phyloP scores from a whole-genome alignment of 2,888 invertebrate genomes.

The Pemphredon lugubris region DNA sequence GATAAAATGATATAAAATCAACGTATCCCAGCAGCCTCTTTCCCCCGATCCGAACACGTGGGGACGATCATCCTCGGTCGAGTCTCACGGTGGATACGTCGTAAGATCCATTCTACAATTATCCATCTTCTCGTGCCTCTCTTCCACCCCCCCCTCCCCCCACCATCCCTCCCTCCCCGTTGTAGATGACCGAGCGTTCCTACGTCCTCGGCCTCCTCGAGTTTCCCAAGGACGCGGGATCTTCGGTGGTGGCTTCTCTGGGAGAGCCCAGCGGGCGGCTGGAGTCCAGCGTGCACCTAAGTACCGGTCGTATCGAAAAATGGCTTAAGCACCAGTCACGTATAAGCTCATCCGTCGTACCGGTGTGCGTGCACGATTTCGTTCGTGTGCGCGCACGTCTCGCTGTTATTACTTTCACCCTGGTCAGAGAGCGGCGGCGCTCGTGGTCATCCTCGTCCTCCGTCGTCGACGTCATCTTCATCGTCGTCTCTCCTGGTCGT shows the following conservation, averaged over 20 bases:
- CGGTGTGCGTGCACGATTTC: slow-evolving; percentile 42
- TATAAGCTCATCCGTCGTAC: slow-evolving; percentile 57
- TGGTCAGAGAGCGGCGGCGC: slow-evolving; percentile 31
- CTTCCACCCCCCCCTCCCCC: no score
- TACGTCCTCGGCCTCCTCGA: slow-evolving; percentile 60
- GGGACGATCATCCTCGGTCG: slow-evolving; percentile 28
- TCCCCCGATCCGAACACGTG: no score
- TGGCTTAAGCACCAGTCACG: slow-evolving; percentile 75
- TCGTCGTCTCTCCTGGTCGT: neutral
- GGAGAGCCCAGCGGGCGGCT: slow-evolving; percentile 62
- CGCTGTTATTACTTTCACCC: slow-evolving; percentile 77
- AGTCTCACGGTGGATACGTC: slow-evolving; percentile 33
- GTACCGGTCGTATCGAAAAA: slow-evolving; percentile 71
- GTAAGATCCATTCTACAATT: slow-evolving; percentile 51
- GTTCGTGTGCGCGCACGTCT: slow-evolving; percentile 63
- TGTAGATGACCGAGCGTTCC: slow-evolving; percentile 25
- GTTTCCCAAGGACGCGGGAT: slow-evolving; percentile 63
- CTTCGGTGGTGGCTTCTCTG: slow-evolving; percentile 59
- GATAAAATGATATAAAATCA: no score
- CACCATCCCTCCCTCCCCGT: slow-evolving; percentile 17
- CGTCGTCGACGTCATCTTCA: slow-evolving; percentile 50
- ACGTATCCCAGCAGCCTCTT: no score
- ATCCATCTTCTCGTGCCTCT: slow-evolving; percentile 28
- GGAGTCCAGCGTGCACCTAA: slow-evolving; percentile 59
- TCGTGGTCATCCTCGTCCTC: slow-evolving; percentile 49